Evolutionary conservation across 2,888 invertebrate species (phyloP), one percentile per base, ranked within the genome.

Genomic region (Lucinisca nassula): DNA sequence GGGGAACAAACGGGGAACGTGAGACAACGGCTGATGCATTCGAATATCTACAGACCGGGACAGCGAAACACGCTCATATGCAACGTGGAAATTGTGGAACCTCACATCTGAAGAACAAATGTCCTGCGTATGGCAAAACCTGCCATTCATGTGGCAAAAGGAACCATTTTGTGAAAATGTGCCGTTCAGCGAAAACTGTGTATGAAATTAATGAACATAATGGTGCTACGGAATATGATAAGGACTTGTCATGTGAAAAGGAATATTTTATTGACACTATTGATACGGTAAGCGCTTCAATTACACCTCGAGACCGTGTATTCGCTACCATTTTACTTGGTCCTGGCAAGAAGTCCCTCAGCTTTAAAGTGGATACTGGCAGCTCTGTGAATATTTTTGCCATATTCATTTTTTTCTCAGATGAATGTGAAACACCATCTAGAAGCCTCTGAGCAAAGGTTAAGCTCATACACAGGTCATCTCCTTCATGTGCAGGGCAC

Each of bases 331-430:
- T 84, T 17, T 3, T 10, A 12, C 24, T 84, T 67, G 84, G 84
- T 32, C 84, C 74, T 0, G 24, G 27, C 24, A 27, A 21, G 17
- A 35, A 35, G 12, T 2, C 35, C 61, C 55, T 79, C 35, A 37
- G 24, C 8, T 79, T 84, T 40, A 79, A 84, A 84, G 2, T 79
- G 21, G 84, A 84, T 38, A 79, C 79, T n/a, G 74, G 74, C 6
- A 40, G 38, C 37, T 35, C 35, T 17, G 61, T 61, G 14, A 67
- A 84, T 45, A 75, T 32, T 1, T 3, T n/a, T 79, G 3, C 74
- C 38, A 40, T 45, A 79, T 24, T 30, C n/a, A 21, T n/a, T 40
- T 24, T 73, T 74, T 27, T 35, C 70, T 73, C 14, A 12, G 51
- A 58, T 79, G 35, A 78, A 55, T n/a, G n/a, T 58, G 1, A 58